Evolutionary conservation across 2,113 vertebrate species (phyloP).

Genomic region (Dolichotis patagonum): DNA sequence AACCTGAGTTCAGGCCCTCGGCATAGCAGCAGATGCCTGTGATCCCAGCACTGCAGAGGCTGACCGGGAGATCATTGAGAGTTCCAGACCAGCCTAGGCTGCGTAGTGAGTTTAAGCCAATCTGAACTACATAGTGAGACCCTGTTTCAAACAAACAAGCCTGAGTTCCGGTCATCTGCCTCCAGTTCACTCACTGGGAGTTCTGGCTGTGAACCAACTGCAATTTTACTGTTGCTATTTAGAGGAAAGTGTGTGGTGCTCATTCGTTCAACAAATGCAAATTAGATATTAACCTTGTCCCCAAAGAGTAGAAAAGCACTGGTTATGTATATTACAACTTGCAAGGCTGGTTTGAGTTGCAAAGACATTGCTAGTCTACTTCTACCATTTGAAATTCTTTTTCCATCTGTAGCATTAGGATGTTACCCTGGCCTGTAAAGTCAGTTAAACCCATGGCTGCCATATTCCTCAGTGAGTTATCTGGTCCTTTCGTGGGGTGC

Average conservation of each 20-base stretch:
- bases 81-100: neutral
- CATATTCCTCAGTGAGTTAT: neutral
- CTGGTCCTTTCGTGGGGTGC: neutral
- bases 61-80: neutral
- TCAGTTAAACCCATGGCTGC: neutral
- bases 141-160: neutral
- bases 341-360: neutral
- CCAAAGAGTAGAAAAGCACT: neutral
- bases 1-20: neutral
- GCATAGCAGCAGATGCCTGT: neutral
- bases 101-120: neutral
- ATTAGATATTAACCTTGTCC: neutral
- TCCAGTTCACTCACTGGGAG: neutral
- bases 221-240: neutral
- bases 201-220: neutral
- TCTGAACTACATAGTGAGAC: neutral
- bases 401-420: neutral
- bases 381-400: neutral
- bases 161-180: neutral
- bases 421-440: neutral
- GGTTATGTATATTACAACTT: neutral
- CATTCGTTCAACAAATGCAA: constrained; percentile 4
- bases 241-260: neutral
- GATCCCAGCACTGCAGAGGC: neutral
- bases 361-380: neutral